Percentiles rank a stretch among this genome's conserved stretches.
Conservation (phyloP, 1,140 invertebrate species). For the Drosophila eugracilis region DNA sequence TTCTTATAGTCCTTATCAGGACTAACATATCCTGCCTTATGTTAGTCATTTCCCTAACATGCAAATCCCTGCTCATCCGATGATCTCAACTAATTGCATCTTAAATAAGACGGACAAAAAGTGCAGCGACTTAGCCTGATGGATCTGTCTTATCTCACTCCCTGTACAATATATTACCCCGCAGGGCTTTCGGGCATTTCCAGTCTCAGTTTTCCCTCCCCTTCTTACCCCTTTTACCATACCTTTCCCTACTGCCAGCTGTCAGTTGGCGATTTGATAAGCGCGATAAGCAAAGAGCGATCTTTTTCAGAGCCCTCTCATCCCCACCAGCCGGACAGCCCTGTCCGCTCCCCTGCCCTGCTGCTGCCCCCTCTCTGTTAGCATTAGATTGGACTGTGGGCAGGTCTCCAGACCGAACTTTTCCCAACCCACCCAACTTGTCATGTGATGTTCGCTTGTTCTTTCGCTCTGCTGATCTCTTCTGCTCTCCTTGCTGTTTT, state of each 20-base stretch:
- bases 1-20: too few relatives aligned
- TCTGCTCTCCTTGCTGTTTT: constrained; percentile 16
- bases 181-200: constrained; percentile 39
- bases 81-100: constrained; percentile 36
- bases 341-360: neutral
- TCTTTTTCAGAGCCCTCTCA: constrained; percentile 39
- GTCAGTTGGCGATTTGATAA: constrained; percentile 78
- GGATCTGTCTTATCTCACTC: constrained; percentile 30
- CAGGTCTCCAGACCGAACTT: constrained; percentile 61
- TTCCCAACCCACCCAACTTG: constrained; percentile 48
- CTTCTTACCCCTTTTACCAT: neutral
- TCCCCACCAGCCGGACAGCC: constrained; percentile 12
- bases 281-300: constrained; percentile 67
- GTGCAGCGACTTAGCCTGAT: constrained; percentile 23
- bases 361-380: neutral
- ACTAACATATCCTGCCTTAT: too few relatives aligned
- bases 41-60: too few relatives aligned
- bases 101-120: constrained; percentile 30
- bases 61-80: neutral
- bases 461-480: constrained; percentile 36
- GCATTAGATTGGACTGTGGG: constrained; percentile 45
- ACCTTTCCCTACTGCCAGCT: constrained; percentile 33
- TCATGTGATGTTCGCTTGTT: constrained; percentile 74
- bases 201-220: neutral
- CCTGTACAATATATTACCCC: constrained; percentile 35